Evolutionary conservation across 1,140 invertebrate genomes (phyloP).

Genomic region (Bombus confusus): DNA sequence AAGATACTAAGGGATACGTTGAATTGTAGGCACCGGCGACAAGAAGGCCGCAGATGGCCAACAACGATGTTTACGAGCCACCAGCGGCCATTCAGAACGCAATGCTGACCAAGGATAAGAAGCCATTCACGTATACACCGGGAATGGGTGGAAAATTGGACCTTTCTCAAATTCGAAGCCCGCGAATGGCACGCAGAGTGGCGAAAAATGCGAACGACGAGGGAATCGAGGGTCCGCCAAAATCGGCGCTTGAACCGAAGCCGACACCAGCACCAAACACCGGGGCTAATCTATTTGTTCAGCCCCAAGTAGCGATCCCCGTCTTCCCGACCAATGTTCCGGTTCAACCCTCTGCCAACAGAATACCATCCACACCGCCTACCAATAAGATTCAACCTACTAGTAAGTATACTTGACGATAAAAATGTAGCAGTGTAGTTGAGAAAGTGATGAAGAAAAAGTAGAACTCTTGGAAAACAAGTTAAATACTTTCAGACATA

Average conservation of each 20-base stretch:
- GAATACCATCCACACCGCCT: conserved; percentile 68
- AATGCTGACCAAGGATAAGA: conserved; percentile 97
- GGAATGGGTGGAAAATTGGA: conserved; percentile 91
- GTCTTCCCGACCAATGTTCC: conserved; percentile 86
- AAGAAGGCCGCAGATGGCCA: conserved; percentile 62
- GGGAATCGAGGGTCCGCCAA: conserved; percentile 80
- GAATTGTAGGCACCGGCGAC: conserved; percentile 39
- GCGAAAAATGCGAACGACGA: conserved; percentile 86
- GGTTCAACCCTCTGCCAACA: conserved; percentile 77
- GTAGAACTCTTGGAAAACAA: background rate
- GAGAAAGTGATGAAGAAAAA: background rate
- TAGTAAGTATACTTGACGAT: background rate
- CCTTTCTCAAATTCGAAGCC: conserved; percentile 93
- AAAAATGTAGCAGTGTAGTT: background rate
- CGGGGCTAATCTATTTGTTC: conserved; percentile 77
- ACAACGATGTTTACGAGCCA: conserved; percentile 84
- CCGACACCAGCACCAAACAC: conserved; percentile 76
- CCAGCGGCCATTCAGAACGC: conserved; percentile 95
- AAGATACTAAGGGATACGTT: background rate
- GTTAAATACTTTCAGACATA: no score
- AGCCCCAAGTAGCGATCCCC: conserved; percentile 87
- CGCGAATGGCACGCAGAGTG: conserved; percentile 92
- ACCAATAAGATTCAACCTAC: conserved; percentile 59
- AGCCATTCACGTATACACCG: conserved; percentile 97
- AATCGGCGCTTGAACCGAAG: conserved; percentile 78